These are phyloP conservation scores for Selene dorsalis DNA, from an alignment of 2,797 vertebrate genomes.

Conservation along the genomic window DNA sequence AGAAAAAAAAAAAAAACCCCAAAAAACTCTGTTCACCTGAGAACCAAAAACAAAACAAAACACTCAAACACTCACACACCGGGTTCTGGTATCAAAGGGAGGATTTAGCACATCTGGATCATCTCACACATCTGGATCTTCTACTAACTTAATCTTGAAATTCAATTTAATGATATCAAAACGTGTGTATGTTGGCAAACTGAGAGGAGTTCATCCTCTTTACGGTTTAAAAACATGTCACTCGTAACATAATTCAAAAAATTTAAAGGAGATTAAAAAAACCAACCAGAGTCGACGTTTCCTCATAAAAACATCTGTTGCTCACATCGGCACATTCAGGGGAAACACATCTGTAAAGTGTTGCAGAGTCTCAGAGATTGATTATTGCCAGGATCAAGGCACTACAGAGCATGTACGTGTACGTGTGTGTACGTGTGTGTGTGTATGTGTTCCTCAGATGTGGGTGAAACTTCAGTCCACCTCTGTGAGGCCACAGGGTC, in stretches of 20 bases:
- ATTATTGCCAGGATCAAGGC: slow-evolving; percentile 32
- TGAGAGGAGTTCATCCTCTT: not conserved
- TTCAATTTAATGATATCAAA: not conserved
- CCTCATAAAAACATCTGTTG: not conserved
- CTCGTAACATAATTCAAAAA: not conserved
- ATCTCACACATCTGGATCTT: not conserved
- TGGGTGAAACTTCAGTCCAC: slow-evolving; percentile 86
- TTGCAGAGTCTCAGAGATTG: slow-evolving; percentile 3
- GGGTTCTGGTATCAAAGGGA: not conserved
- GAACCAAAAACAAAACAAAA: not conserved
- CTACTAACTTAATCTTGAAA: not conserved
- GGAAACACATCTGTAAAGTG: slow-evolving; percentile 3
- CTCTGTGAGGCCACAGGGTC: slow-evolving; percentile 95
- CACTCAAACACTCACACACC: no score
- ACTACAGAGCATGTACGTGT: slow-evolving; percentile 7
- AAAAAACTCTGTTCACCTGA: not conserved
- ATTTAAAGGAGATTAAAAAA: no score
- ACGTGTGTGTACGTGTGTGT: not conserved
- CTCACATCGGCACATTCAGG: not conserved
- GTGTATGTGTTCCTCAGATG: not conserved
- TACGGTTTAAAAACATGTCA: not conserved
- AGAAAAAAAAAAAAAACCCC: no score
- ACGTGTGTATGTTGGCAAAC: no score
- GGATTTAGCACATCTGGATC: not conserved
- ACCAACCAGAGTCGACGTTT: not conserved